These are phyloP conservation scores for Asarcornis scutulata DNA, from an alignment of 2,113 vertebrate genomes.

Conservation along the genomic window DNA sequence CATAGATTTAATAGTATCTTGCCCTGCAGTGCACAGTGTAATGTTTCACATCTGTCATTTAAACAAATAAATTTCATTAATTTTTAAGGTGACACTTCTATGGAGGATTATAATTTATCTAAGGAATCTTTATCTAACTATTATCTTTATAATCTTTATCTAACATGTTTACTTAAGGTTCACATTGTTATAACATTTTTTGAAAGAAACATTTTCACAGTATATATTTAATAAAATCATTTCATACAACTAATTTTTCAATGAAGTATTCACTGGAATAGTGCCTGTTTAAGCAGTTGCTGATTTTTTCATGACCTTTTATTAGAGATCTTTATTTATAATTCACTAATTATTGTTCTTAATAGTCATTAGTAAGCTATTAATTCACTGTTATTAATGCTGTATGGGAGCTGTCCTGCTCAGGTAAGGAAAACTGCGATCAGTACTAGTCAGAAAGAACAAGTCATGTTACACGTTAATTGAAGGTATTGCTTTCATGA, in stretches of 20 bases:
- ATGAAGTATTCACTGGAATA: background rate
- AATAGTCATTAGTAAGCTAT: background rate
- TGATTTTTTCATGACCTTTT: background rate
- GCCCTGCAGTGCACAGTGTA: background rate
- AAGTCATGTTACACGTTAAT: background rate
- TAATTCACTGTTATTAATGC: background rate
- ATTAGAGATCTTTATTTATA: background rate
- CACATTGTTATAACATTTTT: background rate
- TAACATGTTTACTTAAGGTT: rapidly evolving
- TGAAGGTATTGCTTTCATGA: background rate
- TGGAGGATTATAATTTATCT: background rate
- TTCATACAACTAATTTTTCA: background rate
- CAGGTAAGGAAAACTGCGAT: background rate
- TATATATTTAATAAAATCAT: background rate
- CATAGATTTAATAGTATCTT: background rate
- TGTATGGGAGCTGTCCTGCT: background rate
- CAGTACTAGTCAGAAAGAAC: background rate
- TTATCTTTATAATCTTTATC: background rate
- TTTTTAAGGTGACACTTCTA: background rate
- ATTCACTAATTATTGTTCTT: background rate
- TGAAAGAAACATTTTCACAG: background rate
- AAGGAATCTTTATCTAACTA: background rate
- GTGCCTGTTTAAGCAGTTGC: background rate
- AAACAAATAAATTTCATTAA: no score
- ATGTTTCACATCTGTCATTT: background rate